Evolutionary conservation across 2,888 invertebrate genomes (phyloP).

Genomic region (Rhagium mordax): DNA sequence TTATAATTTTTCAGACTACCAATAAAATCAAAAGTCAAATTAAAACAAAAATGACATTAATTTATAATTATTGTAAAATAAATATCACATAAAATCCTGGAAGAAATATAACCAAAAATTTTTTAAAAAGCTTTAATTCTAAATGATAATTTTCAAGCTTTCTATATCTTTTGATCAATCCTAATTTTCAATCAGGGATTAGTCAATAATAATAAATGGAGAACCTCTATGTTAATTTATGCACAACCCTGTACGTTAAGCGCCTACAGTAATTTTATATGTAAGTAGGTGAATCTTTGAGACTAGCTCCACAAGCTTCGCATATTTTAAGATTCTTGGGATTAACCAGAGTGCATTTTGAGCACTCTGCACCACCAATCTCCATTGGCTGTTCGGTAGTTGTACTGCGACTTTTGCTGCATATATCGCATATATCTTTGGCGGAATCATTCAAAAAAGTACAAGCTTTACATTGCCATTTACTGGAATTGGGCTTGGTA

Average conservation of each 20-base stretch:
- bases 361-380: conserved; percentile 83
- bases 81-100: neutral
- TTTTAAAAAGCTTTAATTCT: neutral
- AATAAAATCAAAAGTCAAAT: neutral
- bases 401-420: conserved; percentile 73
- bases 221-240: neutral
- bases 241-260: conserved; percentile 8
- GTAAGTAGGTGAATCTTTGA: conserved; percentile 84
- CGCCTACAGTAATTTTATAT: conserved; percentile 70
- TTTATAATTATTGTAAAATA: neutral
- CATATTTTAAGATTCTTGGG: conserved; percentile 77
- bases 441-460: conserved; percentile 77
- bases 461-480: conserved; percentile 82
- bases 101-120: neutral
- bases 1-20: neutral
- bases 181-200: neutral
- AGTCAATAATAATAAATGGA: neutral
- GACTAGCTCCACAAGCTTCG: conserved; percentile 79
- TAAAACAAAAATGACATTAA: neutral
- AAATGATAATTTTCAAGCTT: neutral
- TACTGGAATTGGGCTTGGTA: conserved; percentile 48
- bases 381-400: conserved; percentile 74
- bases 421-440: conserved; percentile 81
- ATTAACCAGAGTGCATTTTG: conserved; percentile 84
- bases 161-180: neutral